Base-by-base conservation (phyloP, 1,140 invertebrate genomes). In the Hormaphis cornu region DNA sequence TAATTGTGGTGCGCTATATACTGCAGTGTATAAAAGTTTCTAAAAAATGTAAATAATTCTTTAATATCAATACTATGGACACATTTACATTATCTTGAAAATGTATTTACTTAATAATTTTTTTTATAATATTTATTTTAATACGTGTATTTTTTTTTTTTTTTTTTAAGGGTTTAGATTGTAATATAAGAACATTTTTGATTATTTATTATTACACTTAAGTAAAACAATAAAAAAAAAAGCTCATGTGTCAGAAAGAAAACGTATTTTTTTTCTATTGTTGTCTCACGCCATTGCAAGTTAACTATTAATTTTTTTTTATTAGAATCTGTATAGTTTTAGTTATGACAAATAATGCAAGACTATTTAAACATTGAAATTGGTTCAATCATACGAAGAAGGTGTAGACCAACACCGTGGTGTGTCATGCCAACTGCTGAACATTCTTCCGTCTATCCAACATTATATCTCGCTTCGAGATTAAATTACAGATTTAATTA, bases 81-180 rank as follows among this genome's bases (percentile, higher is more conserved):
- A n/a, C n/a, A 66, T 20, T 46, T 66, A 66, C 28, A 66, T 66
- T 66, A 66, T 18, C 44, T 66, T 50, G 9, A 33, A 24, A 48
- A 35, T 66, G 61, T 66, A 66, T 66, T 66, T 66, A 66, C 61
- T 66, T 66, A 66, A 61, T 40, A 61, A 63, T 12, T 46, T 42
- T 40, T 63, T 63, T 63, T 44, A 63, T 61, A 28, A 63, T 66
- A 66, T 48, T 48, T 66, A 48, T 50, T 66, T 48, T 66, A 30
- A 37, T 58, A 58, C n/a, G n/a, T n/a, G n/a, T 66, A 50, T 30
- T 30, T 22, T 18, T 30, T 44, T 44, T 63, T 20, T 50, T 66
- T 66, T 66, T 66, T 48, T 30, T 50, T 50, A 33, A 44, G 61
- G 44, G 33, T 66, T 66, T 66, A 66, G 44, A 48, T 66, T 66